Percentiles rank a stretch among this genome's conserved stretches.
phyloP scores from a whole-genome alignment of 2,113 vertebrate genomes.

The Bufo bufo region DNA sequence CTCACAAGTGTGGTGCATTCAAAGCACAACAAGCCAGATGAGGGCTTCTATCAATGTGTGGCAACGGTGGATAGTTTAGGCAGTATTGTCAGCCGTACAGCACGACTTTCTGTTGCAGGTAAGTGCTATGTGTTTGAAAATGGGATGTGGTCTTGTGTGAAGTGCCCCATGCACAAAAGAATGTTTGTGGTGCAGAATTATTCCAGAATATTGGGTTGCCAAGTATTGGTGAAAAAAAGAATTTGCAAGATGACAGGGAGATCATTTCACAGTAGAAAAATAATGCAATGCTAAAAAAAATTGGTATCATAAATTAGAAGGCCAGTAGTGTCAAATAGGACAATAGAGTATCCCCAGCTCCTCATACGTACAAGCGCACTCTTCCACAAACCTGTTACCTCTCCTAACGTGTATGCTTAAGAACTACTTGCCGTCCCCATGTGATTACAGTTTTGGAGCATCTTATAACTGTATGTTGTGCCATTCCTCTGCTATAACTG shows the following conservation, averaged over 20 bases:
- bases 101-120: slow-evolving; percentile 90
- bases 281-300: too few species aligned
- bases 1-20: slow-evolving; percentile 89
- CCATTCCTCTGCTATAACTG: too few species aligned
- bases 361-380: not conserved
- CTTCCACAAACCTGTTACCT: too few species aligned
- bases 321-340: not conserved
- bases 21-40: slow-evolving; percentile 97
- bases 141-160: not conserved
- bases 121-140: slow-evolving; percentile 9
- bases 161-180: not conserved
- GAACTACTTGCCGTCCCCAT: too few species aligned
- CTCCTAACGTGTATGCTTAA: too few species aligned
- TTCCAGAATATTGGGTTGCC: not conserved
- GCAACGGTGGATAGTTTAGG: slow-evolving; percentile 92
- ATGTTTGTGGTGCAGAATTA: not conserved
- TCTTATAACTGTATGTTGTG: too few species aligned
- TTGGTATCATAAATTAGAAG: too few species aligned
- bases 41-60: slow-evolving; percentile 94
- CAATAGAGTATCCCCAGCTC: not conserved
- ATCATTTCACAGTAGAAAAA: too few species aligned
- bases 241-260: too few species aligned
- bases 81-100: slow-evolving; percentile 90
- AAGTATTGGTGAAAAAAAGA: not conserved
- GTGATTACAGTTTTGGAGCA: too few species aligned